These are phyloP conservation scores for Atrichornis clamosus DNA, from an alignment of 2,113 vertebrate genomes.

Conservation along the genomic window DNA sequence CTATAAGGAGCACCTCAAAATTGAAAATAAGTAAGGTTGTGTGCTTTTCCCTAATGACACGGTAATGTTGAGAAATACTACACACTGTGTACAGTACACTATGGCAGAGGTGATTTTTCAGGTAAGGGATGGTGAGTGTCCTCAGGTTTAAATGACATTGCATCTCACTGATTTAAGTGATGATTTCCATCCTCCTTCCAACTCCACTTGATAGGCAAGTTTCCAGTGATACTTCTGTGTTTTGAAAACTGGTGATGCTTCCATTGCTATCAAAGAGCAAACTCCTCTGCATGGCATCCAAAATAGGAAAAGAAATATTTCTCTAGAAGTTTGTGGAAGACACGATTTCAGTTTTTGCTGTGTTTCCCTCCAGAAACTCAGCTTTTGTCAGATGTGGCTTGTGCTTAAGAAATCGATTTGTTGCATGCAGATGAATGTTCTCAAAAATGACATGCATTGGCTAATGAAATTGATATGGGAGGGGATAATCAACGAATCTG, in stretches of 20 bases:
- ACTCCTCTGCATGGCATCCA: background rate
- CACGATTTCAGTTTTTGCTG: background rate
- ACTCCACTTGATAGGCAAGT: background rate
- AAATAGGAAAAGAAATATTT: background rate
- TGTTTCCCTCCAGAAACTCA: background rate
- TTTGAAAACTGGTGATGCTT: background rate
- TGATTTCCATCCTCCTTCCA: background rate
- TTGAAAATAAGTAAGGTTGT: background rate
- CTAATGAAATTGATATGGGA: background rate
- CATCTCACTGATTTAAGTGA: background rate
- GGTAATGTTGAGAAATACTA: background rate
- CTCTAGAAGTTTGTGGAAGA: background rate
- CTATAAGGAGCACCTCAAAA: background rate
- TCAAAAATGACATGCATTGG: fast-evolving
- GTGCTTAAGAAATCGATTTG: background rate
- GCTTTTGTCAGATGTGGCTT: background rate
- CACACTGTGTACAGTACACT: background rate
- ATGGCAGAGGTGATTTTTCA: background rate
- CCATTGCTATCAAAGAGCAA: background rate
- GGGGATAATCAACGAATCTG: background rate
- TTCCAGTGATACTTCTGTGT: background rate
- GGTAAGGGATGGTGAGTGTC: background rate
- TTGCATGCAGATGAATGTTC: background rate
- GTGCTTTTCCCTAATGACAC: background rate
- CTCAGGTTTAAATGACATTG: background rate